Evolutionary conservation across 2,113 vertebrate genomes (phyloP).

Genomic region (Prunella fulvescens): DNA sequence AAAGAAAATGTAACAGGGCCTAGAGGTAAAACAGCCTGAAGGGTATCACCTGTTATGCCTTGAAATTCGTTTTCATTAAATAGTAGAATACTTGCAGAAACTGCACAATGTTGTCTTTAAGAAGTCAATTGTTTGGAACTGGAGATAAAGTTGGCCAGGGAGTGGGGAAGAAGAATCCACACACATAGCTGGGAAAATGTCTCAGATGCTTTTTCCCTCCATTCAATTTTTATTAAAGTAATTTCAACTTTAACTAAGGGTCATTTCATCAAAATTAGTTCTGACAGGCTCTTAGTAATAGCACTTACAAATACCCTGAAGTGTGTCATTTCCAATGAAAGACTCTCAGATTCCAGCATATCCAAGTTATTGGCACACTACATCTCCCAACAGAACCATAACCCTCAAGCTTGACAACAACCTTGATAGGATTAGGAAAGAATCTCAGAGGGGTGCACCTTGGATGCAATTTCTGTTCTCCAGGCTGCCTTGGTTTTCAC

Average conservation of each 20-base stretch:
- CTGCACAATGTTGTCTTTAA: not conserved
- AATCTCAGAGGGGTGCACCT: not conserved
- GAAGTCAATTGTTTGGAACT: not conserved
- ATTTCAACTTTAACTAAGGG: not conserved
- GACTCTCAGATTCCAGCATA: not conserved
- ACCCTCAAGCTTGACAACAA: fast-evolving
- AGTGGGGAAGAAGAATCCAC: not conserved
- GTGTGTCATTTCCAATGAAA: not conserved
- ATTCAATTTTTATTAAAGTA: not conserved
- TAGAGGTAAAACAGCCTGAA: not conserved
- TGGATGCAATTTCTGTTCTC: not conserved
- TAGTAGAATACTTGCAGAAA: not conserved
- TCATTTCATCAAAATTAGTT: not conserved
- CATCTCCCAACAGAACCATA: not conserved
- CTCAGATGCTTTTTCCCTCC: not conserved
- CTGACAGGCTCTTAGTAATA: not conserved
- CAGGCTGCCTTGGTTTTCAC: not conserved
- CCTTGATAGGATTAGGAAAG: not conserved
- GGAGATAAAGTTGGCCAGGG: not conserved
- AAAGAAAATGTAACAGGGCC: not conserved
- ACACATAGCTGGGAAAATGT: not conserved
- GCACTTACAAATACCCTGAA: not conserved
- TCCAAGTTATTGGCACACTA: not conserved
- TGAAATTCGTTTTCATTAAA: not conserved
- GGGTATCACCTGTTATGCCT: not conserved